Evolutionary conservation across 2,797 vertebrate genomes (phyloP).

Genomic region (Geotria australis): DNA sequence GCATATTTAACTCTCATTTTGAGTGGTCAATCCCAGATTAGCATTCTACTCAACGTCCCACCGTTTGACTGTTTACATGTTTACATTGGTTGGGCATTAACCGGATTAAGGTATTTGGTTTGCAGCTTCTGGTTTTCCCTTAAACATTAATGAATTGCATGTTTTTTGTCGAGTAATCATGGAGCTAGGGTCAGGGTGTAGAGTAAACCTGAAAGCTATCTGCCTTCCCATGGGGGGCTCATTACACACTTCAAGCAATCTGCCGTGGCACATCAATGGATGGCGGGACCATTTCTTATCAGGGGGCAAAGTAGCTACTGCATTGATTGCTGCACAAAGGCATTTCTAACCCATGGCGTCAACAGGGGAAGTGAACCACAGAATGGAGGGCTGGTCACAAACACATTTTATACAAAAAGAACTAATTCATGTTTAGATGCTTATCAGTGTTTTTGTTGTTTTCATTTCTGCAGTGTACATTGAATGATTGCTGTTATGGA

Average conservation of each 20-base stretch:
- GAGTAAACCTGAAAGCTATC: background rate
- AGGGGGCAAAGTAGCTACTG: background rate
- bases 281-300: background rate
- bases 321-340: background rate
- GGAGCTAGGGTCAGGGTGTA: background rate
- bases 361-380: too few relatives aligned
- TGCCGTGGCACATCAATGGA: background rate
- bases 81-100: background rate
- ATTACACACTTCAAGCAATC: background rate
- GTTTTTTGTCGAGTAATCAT: background rate
- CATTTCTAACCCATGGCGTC: background rate
- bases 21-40: background rate
- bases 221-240: background rate
- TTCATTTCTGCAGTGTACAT: constrained; percentile 37
- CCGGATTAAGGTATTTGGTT: background rate
- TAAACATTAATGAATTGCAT: background rate
- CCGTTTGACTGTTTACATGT: background rate
- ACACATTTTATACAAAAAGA: too few relatives aligned
- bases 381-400: too few relatives aligned
- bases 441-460: constrained; percentile 1
- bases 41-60: background rate
- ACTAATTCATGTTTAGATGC: background rate
- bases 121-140: background rate
- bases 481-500: constrained; percentile 99
- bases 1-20: background rate